Base-by-base conservation (phyloP, 2,888 invertebrate genomes). In the Allacma fusca region DNA sequence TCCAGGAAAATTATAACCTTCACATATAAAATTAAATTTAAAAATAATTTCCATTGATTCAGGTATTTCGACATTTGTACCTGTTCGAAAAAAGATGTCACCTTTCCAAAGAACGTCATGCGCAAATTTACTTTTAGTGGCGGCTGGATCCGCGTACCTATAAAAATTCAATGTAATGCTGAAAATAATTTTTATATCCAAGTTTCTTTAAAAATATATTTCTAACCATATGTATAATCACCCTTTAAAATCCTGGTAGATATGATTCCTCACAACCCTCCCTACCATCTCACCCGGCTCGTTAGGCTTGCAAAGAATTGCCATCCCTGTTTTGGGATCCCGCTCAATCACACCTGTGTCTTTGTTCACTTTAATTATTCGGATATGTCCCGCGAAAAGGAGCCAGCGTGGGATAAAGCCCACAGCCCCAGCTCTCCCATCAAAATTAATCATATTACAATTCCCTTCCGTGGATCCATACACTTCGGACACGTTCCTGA, bases 391-490 rank as follows among this genome's bases (percentile, higher is more conserved):
- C 7, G 69, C 16, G 1, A 28, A 40, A 16, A 28, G 23, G 0
- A 79, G 23, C n/a, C 44, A 29, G 13, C 72, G 29, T 28, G 79
- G 79, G 1, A 96, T 90, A 86, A 98, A 98, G 0, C 98, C 98
- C 81, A 98, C 95, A 0, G 98, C 94, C 5, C 98, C 78, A 5
- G 70, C 59, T 1, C 9, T 26, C 21, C 65, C 65, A 64, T 78
- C 78, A 75, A 65, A 70, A 24, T 78, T 78, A 13, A 75, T 40
- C 26, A 78, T 62, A 40, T 78, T 78, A 23, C 64, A 62, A 86
- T 98, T 99, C 84, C 98, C 98, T 88, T 98, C 98, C 0, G 98
- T 98, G 1, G 97, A 96, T 0, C 98, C 98, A 86, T 98, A 98
- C 87, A 98, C 95, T 87, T 98, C 98, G 0, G 92, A 92, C 23